Evolutionary conservation across 1,140 invertebrate genomes (phyloP), one percentile per base, ranked within the genome.

Genomic region (Macrosteles quadrilineatus): DNA sequence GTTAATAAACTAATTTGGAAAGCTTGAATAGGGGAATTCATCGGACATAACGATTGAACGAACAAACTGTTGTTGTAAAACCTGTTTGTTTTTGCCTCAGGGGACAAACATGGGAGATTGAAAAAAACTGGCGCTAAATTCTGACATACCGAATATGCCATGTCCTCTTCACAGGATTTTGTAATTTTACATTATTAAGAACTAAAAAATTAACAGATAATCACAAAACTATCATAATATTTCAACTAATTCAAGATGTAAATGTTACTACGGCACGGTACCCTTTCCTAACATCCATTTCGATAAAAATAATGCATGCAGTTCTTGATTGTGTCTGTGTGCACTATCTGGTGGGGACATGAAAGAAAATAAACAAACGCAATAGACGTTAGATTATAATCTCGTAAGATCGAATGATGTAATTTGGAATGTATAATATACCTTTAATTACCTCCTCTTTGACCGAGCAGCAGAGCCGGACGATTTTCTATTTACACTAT

Each of bases 61-160:
- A 31, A 43, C 32, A 69, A 69, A 63, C 29, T 47, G 29, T 50
- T 63, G 43, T 64, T 40, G 55, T 69, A 69, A 69, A 69, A 69
- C 68, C 68, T 64, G 68, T 69, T 69, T 69, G 68, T 62, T 69
- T 69, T 69, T 64, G 68, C 68, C 68, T 62, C 57, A 23, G 55
- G 68, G 68, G 59, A 59, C 68, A 69, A 69, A 47, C 68, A 43
- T 66, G 63, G 63, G 40, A 30, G 55, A 63, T 47, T 47, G 57
- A 64, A 64, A 69, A 69, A 69, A 69, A 69, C 68, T 63, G 59
- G 68, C 68, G 68, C 68, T 45, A 69, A 69, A 50, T 36, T 69
- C 68, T 64, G 68, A 69, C 68, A 59, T 69, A 64, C 68, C 66
- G 66, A 68, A 55, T 68, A 68, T 68, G 66, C 66, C 66, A 68